Percentiles rank a stretch among this genome's conserved stretches.
These are phyloP conservation scores for Channa maculata DNA, from an alignment of 2,113 vertebrate species.

Conservation along the genomic window DNA sequence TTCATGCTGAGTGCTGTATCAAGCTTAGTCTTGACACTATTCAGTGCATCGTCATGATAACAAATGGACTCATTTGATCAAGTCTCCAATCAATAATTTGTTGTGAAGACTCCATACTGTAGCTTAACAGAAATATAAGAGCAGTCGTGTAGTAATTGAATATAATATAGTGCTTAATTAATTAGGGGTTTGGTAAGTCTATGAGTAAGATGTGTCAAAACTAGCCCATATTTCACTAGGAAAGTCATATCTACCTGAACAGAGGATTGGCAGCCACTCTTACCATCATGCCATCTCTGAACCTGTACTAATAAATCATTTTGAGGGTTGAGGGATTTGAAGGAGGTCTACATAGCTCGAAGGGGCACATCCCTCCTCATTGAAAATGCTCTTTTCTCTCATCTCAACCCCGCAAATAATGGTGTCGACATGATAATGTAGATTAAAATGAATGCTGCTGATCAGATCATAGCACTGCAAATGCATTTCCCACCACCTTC, in stretches of 20 bases:
- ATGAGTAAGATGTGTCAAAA: too few species aligned
- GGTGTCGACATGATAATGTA: not conserved
- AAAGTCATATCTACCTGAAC: slow-evolving; percentile 9
- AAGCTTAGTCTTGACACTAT: not conserved
- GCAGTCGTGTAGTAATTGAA: not conserved
- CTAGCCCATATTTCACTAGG: not conserved
- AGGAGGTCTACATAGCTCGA: slow-evolving; percentile 19
- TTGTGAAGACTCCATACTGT: too few species aligned
- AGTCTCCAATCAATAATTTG: too few species aligned
- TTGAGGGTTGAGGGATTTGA: slow-evolving; percentile 37
- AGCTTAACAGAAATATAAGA: not conserved
- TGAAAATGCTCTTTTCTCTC: slow-evolving; percentile 7
- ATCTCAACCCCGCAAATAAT: not conserved
- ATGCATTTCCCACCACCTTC: not conserved
- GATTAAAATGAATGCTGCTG: not conserved
- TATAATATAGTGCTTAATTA: not conserved
- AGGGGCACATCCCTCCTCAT: slow-evolving; percentile 17
- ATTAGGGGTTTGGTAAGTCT: too few species aligned
- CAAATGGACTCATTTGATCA: not conserved
- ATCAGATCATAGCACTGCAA: not conserved
- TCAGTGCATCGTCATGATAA: not conserved
- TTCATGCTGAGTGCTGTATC: not conserved
- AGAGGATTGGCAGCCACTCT: slow-evolving; percentile 20
- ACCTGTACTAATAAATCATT: slow-evolving; percentile 42
- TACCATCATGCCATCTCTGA: slow-evolving; percentile 20